Conservation (phyloP, 64 coral and sea anemone genomes). For the Montipora sp. region DNA sequence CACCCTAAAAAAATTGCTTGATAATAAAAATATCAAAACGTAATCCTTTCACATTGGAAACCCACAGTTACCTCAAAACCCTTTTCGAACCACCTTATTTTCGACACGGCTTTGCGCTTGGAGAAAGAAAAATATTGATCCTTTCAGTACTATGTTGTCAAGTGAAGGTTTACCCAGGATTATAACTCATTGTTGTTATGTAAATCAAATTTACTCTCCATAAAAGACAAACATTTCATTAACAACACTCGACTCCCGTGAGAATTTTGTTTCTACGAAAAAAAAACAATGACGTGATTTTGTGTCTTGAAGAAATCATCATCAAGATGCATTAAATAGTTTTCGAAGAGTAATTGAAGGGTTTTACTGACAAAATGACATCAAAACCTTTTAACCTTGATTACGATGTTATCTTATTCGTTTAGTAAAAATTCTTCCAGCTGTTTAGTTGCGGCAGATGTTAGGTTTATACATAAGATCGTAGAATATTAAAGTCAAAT, state of each 20-base stretch:
- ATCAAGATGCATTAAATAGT: neutral
- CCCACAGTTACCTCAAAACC: too few species aligned
- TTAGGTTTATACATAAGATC: neutral
- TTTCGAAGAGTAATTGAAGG: neutral
- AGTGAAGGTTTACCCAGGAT: neutral
- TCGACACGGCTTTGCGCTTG: neutral
- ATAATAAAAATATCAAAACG: too few species aligned
- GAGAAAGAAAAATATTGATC: conserved; percentile 31
- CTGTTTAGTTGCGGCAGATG: conserved; percentile 1
- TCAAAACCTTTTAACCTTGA: conserved; percentile 28
- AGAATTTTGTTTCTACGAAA: neutral
- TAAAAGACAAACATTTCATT: neutral
- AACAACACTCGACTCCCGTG: neutral
- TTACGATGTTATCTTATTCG: conserved; percentile 13
- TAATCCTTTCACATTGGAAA: too few species aligned
- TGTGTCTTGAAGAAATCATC: neutral
- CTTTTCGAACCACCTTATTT: neutral
- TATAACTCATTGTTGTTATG: neutral
- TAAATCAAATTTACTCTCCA: conserved; percentile 1
- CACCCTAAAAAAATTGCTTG: too few species aligned
- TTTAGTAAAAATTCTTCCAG: conserved; percentile 16
- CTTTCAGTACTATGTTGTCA: neutral
- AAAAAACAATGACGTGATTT: neutral
- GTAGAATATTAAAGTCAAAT: neutral
- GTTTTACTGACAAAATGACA: neutral